Conservation (phyloP, 1,140 invertebrate genomes). For the Condylostylus longicornis region DNA sequence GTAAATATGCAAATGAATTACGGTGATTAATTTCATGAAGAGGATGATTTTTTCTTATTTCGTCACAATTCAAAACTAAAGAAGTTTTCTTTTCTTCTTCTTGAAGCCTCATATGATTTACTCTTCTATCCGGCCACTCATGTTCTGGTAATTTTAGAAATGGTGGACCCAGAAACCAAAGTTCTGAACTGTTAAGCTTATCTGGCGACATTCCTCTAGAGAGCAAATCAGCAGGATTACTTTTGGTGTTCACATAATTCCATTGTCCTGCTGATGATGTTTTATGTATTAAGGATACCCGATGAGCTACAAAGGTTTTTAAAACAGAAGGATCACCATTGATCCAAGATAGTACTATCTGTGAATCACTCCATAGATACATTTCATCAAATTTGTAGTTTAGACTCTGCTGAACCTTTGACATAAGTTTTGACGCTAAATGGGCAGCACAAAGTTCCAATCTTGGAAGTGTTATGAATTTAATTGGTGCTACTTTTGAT, state of each 20-base stretch:
- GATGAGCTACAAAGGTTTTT: not conserved
- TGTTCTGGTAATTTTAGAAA: not conserved
- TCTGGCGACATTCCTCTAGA: constrained; percentile 3
- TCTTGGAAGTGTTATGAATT: constrained; percentile 3
- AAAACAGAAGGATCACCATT: not conserved
- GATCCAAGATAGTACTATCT: not conserved
- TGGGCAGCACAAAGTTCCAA: not conserved
- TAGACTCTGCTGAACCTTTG: not conserved
- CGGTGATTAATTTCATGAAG: not conserved
- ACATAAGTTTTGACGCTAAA: not conserved
- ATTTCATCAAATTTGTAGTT: not conserved
- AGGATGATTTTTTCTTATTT: not conserved
- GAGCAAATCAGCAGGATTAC: constrained; percentile 11
- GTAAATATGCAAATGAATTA: too few relatives aligned
- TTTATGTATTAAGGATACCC: not conserved
- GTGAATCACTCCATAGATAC: not conserved
- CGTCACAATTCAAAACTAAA: too few relatives aligned
- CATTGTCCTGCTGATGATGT: not conserved
- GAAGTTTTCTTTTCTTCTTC: not conserved
- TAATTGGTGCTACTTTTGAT: constrained; percentile 8
- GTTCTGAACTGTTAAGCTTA: too few relatives aligned
- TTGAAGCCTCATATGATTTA: not conserved
- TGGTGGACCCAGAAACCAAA: not conserved
- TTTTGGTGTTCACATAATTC: constrained; percentile 5
- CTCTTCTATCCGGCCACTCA: not conserved